Evolutionary conservation across 1,140 invertebrate genomes (phyloP), one percentile per base, ranked within the genome.

Genomic region (Grapholita molesta): DNA sequence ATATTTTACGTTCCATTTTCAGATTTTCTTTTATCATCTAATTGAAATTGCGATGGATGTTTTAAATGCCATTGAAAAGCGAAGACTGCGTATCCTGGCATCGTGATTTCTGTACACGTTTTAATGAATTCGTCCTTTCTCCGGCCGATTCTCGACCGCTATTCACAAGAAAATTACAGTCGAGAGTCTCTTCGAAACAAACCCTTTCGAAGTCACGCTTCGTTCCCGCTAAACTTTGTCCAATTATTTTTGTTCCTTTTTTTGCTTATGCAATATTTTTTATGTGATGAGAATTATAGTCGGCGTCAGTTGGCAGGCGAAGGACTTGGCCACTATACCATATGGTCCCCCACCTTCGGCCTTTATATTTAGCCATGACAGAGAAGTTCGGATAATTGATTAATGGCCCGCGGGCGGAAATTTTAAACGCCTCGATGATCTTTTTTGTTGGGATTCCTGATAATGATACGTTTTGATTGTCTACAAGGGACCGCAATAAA

Each of bases 391-490:
- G 70, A 75, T 88, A 91, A 90, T 90, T 90, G 89, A 88, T 90
- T 89, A 87, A 89, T 88, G 84, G 79, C 72, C 71, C 72, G 78
- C 76, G 79, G 78, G 85, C 85, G 82, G 86, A 88, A 85, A 80
- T 84, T 86, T 85, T 85, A 85, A 86, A 90, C 78, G 84, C 72
- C 69, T 71, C 81, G 73, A 81, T 85, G 78, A 74, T 80, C 73
- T 89, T 89, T 74, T 89, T 90, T 85, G 75, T 84, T 70, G 69
- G 71, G 82, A 86, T 84, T 81, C 79, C 84, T 78, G 77, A 76
- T 90, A 89, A 91, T 89, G 83, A 89, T 90, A 89, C 77, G 83
- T 85, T 89, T 72, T 85, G 86, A 90, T 91, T 89, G 82, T 83
- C 79, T 83, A 70, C 77, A 71, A 78, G 73, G 70, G 71, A 70